Percentiles rank a stretch among this genome's conserved stretches.
These are phyloP conservation scores for Araneus ventricosus DNA, from an alignment of 1,140 invertebrate species.

Conservation along the genomic window DNA sequence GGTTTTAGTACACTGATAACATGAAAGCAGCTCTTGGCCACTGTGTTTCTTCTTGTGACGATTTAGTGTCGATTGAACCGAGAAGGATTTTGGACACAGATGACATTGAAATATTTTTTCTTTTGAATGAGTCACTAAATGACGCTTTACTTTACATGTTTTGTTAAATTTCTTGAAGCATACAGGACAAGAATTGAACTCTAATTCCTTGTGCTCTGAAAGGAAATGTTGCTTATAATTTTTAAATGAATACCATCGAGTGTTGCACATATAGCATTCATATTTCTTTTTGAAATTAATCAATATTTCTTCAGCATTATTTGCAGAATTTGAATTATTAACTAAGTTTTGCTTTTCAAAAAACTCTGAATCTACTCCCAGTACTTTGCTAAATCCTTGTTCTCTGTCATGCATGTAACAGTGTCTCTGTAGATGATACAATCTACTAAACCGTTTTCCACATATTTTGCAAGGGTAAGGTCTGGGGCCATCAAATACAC, in stretches of 20 bases:
- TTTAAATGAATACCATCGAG: background rate
- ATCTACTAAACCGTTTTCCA: background rate
- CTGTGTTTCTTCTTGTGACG: background rate
- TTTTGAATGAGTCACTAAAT: background rate
- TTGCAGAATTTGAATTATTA: background rate
- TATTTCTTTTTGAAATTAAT: background rate
- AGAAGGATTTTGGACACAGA: background rate
- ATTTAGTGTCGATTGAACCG: background rate
- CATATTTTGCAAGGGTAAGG: constrained; percentile 12
- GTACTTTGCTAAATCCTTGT: background rate
- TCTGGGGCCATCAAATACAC: background rate
- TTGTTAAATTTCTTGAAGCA: background rate
- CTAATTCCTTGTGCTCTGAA: background rate
- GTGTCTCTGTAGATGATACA: background rate
- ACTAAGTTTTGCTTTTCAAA: background rate
- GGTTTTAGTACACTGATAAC: background rate
- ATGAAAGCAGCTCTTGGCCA: background rate
- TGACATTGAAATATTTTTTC: constrained; percentile 1
- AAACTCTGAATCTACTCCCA: too few species aligned
- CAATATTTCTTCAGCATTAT: background rate
- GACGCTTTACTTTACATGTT: background rate
- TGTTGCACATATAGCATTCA: background rate
- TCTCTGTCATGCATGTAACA: background rate
- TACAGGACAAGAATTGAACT: background rate
- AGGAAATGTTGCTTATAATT: background rate